Percentiles rank a stretch among this genome's conserved stretches.
Evolutionary conservation across 2,888 invertebrate species (phyloP).

Genomic region (Penaeus monodon): DNA sequence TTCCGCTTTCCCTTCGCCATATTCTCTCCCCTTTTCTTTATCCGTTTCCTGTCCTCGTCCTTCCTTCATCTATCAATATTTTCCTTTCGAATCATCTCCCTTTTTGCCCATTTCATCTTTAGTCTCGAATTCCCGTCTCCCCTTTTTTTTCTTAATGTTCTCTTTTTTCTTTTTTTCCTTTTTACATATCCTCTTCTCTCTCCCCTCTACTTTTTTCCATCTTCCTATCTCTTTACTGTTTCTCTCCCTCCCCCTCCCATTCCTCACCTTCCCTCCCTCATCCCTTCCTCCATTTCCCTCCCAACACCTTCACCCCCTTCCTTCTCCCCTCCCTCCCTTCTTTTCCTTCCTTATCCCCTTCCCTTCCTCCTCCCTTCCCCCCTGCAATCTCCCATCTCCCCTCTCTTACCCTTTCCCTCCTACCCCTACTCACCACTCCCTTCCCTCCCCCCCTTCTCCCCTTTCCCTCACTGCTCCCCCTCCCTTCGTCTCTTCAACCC

Average conservation of each 20-base stretch:
- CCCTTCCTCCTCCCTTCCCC: background rate
- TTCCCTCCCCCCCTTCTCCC: no score
- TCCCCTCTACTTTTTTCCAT: background rate
- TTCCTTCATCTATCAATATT: background rate
- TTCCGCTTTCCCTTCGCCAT: background rate
- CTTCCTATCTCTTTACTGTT: no score
- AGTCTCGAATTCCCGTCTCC: background rate
- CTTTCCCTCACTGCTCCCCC: no score
- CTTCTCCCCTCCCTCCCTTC: background rate
- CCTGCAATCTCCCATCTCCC: background rate
- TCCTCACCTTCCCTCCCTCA: background rate
- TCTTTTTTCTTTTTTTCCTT: no score
- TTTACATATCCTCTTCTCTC: background rate
- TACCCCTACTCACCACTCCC: no score
- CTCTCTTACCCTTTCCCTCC: background rate
- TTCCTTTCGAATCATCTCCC: no score
- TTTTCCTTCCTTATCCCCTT: background rate
- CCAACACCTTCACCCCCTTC: background rate
- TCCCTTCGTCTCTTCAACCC: background rate
- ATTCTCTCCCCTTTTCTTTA: background rate
- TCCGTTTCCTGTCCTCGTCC: background rate
- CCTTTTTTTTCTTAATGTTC: no score
- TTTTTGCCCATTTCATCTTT: background rate
- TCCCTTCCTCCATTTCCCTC: slow-evolving; percentile 12
- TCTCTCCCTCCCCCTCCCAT: background rate